Evolutionary conservation across 2,797 vertebrate genomes (phyloP).

Genomic region (Xerus rutilus): DNA sequence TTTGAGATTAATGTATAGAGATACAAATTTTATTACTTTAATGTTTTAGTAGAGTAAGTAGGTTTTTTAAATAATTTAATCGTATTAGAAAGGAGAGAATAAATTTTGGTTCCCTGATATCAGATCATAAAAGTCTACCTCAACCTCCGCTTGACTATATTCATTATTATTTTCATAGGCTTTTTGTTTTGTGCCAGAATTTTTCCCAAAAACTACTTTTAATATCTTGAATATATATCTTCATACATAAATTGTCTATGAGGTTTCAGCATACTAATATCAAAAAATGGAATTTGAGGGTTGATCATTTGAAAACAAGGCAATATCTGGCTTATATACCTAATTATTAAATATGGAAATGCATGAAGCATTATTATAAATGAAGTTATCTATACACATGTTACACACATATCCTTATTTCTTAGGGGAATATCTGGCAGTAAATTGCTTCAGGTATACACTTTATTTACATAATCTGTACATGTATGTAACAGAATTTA

Average conservation of each 20-base stretch:
- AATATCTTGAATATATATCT: not conserved
- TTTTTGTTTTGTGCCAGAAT: constrained; percentile 38
- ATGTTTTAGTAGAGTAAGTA: not conserved
- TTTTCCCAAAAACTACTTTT: not conserved
- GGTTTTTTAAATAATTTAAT: not conserved
- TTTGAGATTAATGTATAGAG: constrained; percentile 35
- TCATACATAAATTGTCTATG: not conserved
- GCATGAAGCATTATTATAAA: not conserved
- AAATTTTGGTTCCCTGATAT: constrained; percentile 52
- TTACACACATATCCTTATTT: not conserved
- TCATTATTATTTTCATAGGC: constrained; percentile 52
- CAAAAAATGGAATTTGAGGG: constrained; percentile 3
- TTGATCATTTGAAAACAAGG: constrained; percentile 4
- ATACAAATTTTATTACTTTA: constrained; percentile 42
- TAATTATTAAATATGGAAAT: not conserved
- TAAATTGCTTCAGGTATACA: constrained; percentile 17
- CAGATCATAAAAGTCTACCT: constrained; percentile 28
- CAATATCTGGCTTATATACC: not conserved
- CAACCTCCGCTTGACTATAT: not conserved
- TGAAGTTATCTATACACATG: not conserved
- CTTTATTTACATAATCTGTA: not conserved
- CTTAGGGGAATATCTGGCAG: not conserved
- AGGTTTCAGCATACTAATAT: not conserved
- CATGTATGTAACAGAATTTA: not conserved
- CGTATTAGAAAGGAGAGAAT: not conserved